Evolutionary conservation across 2,888 invertebrate species (phyloP), one percentile per base, ranked within the genome.

Genomic region (Orthosia incerta): DNA sequence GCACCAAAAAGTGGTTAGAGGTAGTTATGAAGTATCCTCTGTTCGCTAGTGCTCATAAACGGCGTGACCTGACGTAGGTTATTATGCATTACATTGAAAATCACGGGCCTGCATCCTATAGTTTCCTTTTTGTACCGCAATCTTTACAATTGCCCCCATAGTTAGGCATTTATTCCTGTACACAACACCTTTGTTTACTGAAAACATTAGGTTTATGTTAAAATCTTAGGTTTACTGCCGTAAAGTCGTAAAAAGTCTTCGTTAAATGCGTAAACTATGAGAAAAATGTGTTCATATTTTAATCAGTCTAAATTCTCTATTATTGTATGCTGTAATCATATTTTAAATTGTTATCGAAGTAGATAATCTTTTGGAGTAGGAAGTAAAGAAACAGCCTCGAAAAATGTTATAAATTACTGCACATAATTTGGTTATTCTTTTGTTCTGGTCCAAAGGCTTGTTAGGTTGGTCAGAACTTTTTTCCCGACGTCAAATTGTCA

Each of bases 51-150:
- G 82, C 76, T 77, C 81, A 80, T 86, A 83, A 86, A 82, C 86
- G 86, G 88, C 86, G 84, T 88, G 89, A 89, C 89, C 88, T 77
- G 86, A 84, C 83, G 81, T 86, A 83, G 86, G 89, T 89, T 89
- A 92, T 93, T 92, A 92, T 87, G 90, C 93, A 91, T 86, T 91
- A 92, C 92, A 93, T 92, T 91, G 91, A 90, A 94, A 93, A 93
- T 93, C 89, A 93, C 89, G 85, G 91, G 90, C 88, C 88, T 86
- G 83, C 83, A 90, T 89, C 90, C 89, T 79, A 88, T 90, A 89
- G 87, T 90, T 91, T 83, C 87, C 89, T 85, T 86, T 87, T 85
- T 82, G 76, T 87, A 87, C 88, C 86, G 82, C 77, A 83, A 86
- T 82, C 82, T 89, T 87, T 81, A 81, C 83, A 79, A 87, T 83